Percentiles rank a stretch among this genome's conserved stretches.
Evolutionary conservation across 37 sponge, comb jelly and placozoan species (phyloP).

Genomic region (Eunapius fragilis): DNA sequence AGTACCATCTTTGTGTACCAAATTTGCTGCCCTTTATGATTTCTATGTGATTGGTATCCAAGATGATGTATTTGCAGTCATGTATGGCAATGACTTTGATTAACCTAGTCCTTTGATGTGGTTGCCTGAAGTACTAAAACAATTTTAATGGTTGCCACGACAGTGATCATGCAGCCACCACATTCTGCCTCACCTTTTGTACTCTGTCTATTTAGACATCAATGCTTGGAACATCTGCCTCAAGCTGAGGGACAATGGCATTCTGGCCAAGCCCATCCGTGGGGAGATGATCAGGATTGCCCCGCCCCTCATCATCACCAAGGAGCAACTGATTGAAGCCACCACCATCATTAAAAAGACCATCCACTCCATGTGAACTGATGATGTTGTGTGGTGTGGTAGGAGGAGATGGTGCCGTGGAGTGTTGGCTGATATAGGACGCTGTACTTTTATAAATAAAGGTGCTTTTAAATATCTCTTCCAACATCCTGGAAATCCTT

Average conservation of each 20-base stretch:
- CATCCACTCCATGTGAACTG: constrained; percentile 32
- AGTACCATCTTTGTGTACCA: too few relatives aligned
- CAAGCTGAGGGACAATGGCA: constrained; percentile 82
- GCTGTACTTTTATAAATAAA: background rate
- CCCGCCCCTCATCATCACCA: constrained; percentile 93
- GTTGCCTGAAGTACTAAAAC: too few relatives aligned
- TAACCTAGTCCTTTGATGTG: too few relatives aligned
- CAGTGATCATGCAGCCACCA: too few relatives aligned
- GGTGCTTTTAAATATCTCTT: background rate
- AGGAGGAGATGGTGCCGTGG: background rate
- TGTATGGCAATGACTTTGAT: too few relatives aligned
- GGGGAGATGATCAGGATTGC: constrained; percentile 85
- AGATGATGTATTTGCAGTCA: too few relatives aligned
- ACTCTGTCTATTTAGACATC: background rate
- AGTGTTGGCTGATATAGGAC: background rate
- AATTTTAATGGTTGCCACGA: too few relatives aligned
- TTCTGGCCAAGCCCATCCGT: constrained; percentile 93
- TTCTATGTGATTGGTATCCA: too few relatives aligned
- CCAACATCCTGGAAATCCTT: background rate
- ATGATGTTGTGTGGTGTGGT: background rate
- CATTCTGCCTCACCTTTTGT: too few relatives aligned
- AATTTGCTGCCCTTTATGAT: too few relatives aligned
- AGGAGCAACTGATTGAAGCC: constrained; percentile 87
- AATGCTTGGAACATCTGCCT: constrained; percentile 79
- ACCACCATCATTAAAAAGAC: constrained; percentile 78